Percentiles rank a stretch among this genome's conserved stretches.
These are phyloP conservation scores for Myiotriccus ornatus DNA, from an alignment of 2,797 vertebrate genomes.

Conservation along the genomic window DNA sequence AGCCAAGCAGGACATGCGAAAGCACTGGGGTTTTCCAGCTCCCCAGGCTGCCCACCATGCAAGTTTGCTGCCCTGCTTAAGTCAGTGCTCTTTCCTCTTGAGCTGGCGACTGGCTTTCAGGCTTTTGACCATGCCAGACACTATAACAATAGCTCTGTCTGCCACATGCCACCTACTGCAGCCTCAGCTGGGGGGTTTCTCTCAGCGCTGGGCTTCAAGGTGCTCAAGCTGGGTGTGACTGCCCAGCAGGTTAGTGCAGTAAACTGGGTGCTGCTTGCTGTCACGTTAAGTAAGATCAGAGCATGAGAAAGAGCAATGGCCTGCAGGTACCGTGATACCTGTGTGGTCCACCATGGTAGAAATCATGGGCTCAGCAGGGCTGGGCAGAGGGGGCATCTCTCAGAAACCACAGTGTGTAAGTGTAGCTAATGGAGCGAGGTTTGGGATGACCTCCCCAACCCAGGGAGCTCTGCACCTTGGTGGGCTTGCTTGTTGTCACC, in stretches of 20 bases:
- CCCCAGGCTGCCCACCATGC: neutral
- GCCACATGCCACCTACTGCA: neutral
- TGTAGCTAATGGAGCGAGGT: neutral
- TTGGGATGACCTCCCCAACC: neutral
- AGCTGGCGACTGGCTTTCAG: neutral
- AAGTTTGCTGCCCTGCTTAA: neutral
- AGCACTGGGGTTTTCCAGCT: neutral
- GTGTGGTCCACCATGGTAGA: neutral
- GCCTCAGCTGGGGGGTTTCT: neutral
- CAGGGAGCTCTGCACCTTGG: neutral
- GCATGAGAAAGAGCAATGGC: neutral
- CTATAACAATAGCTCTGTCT: neutral
- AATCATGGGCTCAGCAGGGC: neutral
- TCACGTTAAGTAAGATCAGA: neutral
- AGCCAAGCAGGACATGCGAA: fast-evolving
- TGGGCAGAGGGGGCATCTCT: neutral
- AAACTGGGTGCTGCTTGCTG: neutral
- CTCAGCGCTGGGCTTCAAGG: neutral
- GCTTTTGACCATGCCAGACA: neutral
- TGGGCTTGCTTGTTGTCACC: neutral
- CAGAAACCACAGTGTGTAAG: neutral
- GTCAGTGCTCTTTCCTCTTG: neutral
- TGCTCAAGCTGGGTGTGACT: neutral
- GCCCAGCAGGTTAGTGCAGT: neutral
- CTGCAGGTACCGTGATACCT: neutral